Evolutionary conservation across 2,113 vertebrate species (phyloP).

Genomic region (Daphoenositta chrysoptera): DNA sequence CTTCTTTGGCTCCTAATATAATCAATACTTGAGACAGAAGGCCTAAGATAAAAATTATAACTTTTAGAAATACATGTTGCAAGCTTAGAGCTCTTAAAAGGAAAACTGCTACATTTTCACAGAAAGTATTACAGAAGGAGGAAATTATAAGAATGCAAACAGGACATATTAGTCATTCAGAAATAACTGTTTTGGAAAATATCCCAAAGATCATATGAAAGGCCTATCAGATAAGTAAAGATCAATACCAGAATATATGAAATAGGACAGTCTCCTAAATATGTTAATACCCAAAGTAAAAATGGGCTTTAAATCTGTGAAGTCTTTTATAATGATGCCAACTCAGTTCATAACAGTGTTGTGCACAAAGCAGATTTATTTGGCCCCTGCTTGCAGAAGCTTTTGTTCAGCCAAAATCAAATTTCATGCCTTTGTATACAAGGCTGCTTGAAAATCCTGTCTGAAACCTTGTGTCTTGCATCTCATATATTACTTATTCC

Average conservation of each 20-base stretch:
- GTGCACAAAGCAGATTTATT: not conserved
- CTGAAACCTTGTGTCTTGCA: not conserved
- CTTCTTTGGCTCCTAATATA: not conserved
- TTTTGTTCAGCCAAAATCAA: slow-evolving; percentile 4
- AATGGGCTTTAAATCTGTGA: not conserved
- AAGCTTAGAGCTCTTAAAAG: not conserved
- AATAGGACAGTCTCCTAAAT: not conserved
- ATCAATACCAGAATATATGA: not conserved
- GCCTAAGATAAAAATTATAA: not conserved
- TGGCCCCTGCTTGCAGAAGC: not conserved
- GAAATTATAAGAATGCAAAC: not conserved
- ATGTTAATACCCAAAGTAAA: not conserved
- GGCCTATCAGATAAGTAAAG: not conserved
- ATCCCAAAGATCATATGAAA: not conserved
- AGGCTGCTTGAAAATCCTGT: not conserved
- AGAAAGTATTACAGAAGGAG: not conserved
- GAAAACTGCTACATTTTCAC: not conserved
- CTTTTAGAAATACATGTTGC: not conserved
- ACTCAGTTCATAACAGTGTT: not conserved
- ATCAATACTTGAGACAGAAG: not conserved
- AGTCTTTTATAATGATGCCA: not conserved
- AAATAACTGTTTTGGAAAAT: not conserved
- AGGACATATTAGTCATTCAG: not conserved
- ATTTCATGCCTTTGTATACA: not conserved
- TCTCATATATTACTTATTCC: not conserved